Percentiles rank a stretch among this genome's conserved stretches.
These are phyloP conservation scores for Amblyopsis hoosieri DNA, from an alignment of 2,797 vertebrate genomes.

Conservation along the genomic window DNA sequence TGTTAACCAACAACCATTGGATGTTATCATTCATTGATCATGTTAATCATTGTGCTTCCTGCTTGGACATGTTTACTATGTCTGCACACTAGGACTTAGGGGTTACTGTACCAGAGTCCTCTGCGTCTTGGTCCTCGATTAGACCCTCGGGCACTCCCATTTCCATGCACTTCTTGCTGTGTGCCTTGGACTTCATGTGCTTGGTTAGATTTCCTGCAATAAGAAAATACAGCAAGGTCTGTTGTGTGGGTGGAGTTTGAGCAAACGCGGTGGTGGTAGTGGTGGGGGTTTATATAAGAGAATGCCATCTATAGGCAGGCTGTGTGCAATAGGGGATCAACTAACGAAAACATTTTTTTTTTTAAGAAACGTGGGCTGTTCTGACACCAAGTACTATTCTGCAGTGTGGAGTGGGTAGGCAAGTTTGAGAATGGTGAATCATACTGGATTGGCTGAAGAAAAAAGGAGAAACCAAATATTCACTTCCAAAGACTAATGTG, in stretches of 20 bases:
- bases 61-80: not conserved
- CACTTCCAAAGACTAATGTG: conserved; percentile 32
- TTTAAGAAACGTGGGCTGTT: conserved; percentile 78
- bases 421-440: conserved; percentile 77
- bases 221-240: conserved; percentile 33
- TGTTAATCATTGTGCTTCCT: not conserved
- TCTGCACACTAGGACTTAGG: not conserved
- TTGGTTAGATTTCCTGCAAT: conserved; percentile 96
- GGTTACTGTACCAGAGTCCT: conserved; percentile 88
- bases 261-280: conserved; percentile 57
- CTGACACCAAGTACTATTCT: conserved; percentile 74
- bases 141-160: conserved; percentile 90
- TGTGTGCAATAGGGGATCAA: conserved; percentile 72
- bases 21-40: too few relatives aligned
- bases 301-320: conserved; percentile 55
- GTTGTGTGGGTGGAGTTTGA: conserved; percentile 51
- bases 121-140: conserved; percentile 92
- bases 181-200: conserved; percentile 99
- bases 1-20: too few relatives aligned
- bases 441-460: conserved; percentile 63
- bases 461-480: conserved; percentile 54
- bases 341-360: conserved; percentile 73
- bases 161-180: conserved; percentile 99
- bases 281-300: conserved; percentile 66
- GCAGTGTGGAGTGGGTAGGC: conserved; percentile 75